Conservation (phyloP, 1,140 invertebrate species). For the Adoxophyes honmai region DNA sequence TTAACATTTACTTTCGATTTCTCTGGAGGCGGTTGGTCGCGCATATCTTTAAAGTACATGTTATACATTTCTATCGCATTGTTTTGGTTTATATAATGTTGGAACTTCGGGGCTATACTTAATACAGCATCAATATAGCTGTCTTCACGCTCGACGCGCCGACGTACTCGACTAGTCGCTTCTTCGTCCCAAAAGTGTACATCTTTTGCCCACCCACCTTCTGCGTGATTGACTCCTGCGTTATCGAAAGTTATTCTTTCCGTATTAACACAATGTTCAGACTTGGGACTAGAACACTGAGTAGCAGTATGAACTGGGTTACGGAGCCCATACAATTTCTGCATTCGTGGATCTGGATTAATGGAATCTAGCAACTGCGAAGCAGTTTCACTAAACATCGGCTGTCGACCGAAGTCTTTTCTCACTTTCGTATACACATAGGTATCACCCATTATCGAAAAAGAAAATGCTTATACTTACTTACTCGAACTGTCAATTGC, state of each 20-base stretch:
- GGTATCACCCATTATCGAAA: constrained; percentile 70
- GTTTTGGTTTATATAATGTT: constrained; percentile 92
- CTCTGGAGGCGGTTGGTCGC: constrained; percentile 79
- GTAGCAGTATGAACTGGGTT: constrained; percentile 81
- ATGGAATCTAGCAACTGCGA: constrained; percentile 85
- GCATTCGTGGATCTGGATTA: constrained; percentile 79
- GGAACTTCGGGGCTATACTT: constrained; percentile 81
- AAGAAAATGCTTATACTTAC: too few relatives aligned
- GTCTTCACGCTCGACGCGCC: constrained; percentile 97
- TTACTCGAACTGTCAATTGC: too few relatives aligned
- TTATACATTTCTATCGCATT: constrained; percentile 95
- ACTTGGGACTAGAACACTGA: constrained; percentile 78
- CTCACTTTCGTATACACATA: constrained; percentile 82
- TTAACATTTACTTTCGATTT: constrained; percentile 83
- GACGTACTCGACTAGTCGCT: constrained; percentile 88
- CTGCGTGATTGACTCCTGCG: constrained; percentile 89
- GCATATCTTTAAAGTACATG: constrained; percentile 87
- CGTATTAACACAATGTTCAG: constrained; percentile 80
- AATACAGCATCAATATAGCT: constrained; percentile 89
- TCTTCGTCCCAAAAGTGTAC: constrained; percentile 92
- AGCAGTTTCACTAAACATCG: constrained; percentile 83
- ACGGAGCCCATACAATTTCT: constrained; percentile 82
- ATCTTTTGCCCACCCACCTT: constrained; percentile 98
- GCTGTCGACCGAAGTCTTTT: constrained; percentile 81
- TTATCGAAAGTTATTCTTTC: constrained; percentile 83